Evolutionary conservation across 2,113 vertebrate genomes (phyloP).

Genomic region (Pica pica): DNA sequence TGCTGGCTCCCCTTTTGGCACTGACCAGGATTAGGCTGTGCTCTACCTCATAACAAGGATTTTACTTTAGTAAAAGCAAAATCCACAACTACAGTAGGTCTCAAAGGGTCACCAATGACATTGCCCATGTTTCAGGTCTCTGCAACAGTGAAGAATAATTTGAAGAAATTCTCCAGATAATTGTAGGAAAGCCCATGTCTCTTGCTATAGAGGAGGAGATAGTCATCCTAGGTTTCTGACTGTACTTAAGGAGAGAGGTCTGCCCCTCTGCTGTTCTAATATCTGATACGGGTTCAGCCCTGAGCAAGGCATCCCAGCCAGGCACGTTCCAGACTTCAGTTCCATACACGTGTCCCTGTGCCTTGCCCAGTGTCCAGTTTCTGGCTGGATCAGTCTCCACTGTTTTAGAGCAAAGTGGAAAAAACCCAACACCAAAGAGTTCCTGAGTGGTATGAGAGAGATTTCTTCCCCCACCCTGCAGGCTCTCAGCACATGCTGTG

Average conservation of each 20-base stretch:
- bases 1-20: not conserved
- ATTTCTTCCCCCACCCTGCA: not conserved
- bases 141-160: not conserved
- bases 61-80: not conserved
- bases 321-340: not conserved
- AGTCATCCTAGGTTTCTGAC: not conserved
- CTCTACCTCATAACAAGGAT: not conserved
- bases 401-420: not conserved
- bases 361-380: not conserved
- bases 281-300: not conserved
- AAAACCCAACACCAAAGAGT: not conserved
- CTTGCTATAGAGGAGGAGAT: not conserved
- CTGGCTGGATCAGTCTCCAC: not conserved
- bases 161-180: not conserved
- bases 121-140: not conserved
- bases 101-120: not conserved
- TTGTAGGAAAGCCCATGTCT: not conserved
- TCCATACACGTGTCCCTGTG: fast-evolving
- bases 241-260: not conserved
- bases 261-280: not conserved
- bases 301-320: not conserved
- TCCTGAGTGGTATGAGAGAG: not conserved
- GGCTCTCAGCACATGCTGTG: not conserved
- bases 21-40: not conserved
- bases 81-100: not conserved